Evolutionary conservation across 2,113 vertebrate species (phyloP), one percentile per base, ranked within the genome.

Genomic region (Probosciger aterrimus): DNA sequence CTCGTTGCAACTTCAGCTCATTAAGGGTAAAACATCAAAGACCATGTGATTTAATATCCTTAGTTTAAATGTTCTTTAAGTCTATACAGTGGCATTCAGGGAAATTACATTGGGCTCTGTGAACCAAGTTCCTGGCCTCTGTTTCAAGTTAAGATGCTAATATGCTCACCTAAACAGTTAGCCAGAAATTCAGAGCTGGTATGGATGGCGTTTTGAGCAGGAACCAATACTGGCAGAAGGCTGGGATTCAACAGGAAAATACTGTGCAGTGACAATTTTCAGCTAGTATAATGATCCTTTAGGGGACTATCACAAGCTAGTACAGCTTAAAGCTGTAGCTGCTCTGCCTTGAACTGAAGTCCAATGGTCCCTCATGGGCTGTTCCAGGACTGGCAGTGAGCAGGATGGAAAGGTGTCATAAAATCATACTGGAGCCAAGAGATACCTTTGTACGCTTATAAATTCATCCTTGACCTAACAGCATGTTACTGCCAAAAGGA

Each of bases 1-100:
- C 33, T 60, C 33, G 30, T 11, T 82, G 46, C 55, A 75, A 86
- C 37, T 86, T 84, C 50, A 92, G 60, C 12, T 10, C 5, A 4
- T 70, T 84, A 89, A 92, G 90, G 90, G 88, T 57, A 80, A 88
- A 85, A 68, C 35, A 78, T 88, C 80, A 64, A 92, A 74, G 35
- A 64, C 20, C 10, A 47, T 64, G 50, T 82, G 83, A 81, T 86
- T 92, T 86, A 83, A 74, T 50, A 59, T 27, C 23, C 37, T 70
- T 31, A 59, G 19, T 80, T 82, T 65, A 92, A 88, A 12, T 63
- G 49, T 49, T 83, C 47, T 83, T 74, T 81, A 83, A 90, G 49
- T 11, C 22, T 70, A 31, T 31, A 39, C 14, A 74, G 46, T 19
- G 18, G 13, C 39, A 86, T 81, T 75, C 53, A 68, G 20, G 39